Percentiles rank a stretch among this genome's conserved stretches.
phyloP scores from a whole-genome alignment of 2,113 vertebrate genomes.

The Oxygymnocypris stewartii region DNA sequence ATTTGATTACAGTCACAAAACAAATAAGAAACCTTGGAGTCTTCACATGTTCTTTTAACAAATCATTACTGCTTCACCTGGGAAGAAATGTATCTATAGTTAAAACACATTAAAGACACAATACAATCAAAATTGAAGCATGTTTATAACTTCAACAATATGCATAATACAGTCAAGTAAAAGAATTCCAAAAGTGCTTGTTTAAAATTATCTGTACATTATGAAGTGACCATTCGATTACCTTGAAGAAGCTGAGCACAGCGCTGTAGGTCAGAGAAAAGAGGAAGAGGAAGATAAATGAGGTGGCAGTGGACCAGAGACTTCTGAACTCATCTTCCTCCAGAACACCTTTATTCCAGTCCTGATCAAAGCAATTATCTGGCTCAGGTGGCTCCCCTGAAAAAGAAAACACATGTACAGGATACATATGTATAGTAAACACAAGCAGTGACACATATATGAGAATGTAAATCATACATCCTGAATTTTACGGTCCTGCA shows the following conservation, averaged over 20 bases:
- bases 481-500: not conserved
- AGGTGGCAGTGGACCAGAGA: conserved; percentile 53
- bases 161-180: too few species aligned
- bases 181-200: too few species aligned
- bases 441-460: not conserved
- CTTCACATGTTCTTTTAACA: not conserved
- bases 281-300: conserved; percentile 56
- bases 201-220: not conserved
- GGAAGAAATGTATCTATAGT: too few species aligned
- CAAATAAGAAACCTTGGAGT: not conserved
- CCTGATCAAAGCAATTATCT: not conserved
- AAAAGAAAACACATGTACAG: not conserved
- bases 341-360: not conserved
- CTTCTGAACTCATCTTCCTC: conserved; percentile 50
- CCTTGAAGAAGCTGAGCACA: conserved; percentile 43
- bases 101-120: not conserved
- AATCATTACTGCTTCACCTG: not conserved
- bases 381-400: not conserved
- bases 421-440: not conserved
- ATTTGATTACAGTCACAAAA: not conserved
- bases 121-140: not conserved
- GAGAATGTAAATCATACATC: not conserved
- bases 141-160: not conserved
- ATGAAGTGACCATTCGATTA: not conserved
- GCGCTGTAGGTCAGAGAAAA: conserved; percentile 45